Evolutionary conservation across 2,113 vertebrate genomes (phyloP), one percentile per base, ranked within the genome.

Genomic region (Plecotus auritus): DNA sequence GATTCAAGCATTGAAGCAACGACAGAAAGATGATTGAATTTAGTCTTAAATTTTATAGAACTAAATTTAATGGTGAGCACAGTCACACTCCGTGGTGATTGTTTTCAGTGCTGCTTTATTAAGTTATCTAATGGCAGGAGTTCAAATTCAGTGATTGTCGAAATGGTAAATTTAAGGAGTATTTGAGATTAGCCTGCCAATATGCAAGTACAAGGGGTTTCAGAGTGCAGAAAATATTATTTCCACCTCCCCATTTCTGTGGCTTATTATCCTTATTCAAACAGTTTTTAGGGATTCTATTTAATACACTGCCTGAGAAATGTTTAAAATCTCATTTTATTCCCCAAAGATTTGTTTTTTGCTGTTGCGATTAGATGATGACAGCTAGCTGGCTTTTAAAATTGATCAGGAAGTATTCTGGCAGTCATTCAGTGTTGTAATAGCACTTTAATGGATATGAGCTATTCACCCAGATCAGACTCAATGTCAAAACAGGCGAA

Each of bases 381-480:
- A 99, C 98, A 99, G 99, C 98, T 99, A 98, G 98, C 98, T 99
- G 98, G 98, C 98, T 99, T 98, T 98, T 98, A 98, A 98, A 99
- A 99, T 99, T 99, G 99, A 99, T 99, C 99, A 99, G 98, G 98
- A 98, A 98, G 99, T 98, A 98, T 98, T 98, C 98, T 98, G 97
- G 98, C 99, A 99, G 99, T 98, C 98, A 98, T 98, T 99, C 98
- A 98, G 98, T 99, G 98, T 99, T 98, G 98, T 98, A 99, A 99
- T 99, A 99, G 98, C 98, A 98, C 98, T 98, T 98, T 99, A 99
- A 99, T 99, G 98, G 98, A 98, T 99, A 98, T 98, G 98, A 99
- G 98, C 98, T 99, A 99, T 98, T 99, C 98, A 99, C 98, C 98
- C 98, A 98, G 98, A 99, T 99, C 98, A 98, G 98, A 98, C 98